These are phyloP conservation scores for Daboia siamensis DNA, from an alignment of 2,113 vertebrate genomes.

Conservation along the genomic window DNA sequence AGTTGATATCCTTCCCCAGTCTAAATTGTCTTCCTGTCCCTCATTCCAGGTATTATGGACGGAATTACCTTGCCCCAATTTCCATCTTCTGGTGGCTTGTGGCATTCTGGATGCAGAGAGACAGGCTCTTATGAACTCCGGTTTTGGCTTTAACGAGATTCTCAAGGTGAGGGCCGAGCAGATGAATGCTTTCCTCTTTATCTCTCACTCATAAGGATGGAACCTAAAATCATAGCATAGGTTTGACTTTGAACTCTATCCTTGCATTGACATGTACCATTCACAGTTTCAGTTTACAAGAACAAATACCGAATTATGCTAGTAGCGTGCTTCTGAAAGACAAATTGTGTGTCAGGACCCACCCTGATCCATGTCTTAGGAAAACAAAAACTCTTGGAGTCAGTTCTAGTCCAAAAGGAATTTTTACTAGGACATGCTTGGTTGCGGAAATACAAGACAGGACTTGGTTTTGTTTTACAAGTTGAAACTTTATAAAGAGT, in stretches of 20 bases:
- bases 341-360: neutral
- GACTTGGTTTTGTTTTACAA: too few species aligned
- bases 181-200: neutral
- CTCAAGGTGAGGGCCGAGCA: constrained; percentile 77
- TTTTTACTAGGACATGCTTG: too few species aligned
- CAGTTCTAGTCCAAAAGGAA: too few species aligned
- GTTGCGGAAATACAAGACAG: too few species aligned
- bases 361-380: too few species aligned
- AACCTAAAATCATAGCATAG: too few species aligned
- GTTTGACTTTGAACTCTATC: neutral
- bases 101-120: constrained; percentile 85
- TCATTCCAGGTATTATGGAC: constrained; percentile 82
- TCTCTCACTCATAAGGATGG: neutral
- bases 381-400: too few species aligned
- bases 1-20: neutral
- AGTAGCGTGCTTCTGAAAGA: neutral
- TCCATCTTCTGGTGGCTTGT: constrained; percentile 86
- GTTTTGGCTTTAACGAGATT: constrained; percentile 90
- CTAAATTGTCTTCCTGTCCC: neutral
- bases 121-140: constrained; percentile 82
- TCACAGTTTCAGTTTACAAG: neutral
- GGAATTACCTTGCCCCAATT: constrained; percentile 81
- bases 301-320: neutral
- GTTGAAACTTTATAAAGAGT: too few species aligned
- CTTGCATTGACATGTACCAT: too few species aligned